Evolutionary conservation across 2,888 invertebrate genomes (phyloP), one percentile per base, ranked within the genome.

Genomic region (Caenorhabditis sp.): DNA sequence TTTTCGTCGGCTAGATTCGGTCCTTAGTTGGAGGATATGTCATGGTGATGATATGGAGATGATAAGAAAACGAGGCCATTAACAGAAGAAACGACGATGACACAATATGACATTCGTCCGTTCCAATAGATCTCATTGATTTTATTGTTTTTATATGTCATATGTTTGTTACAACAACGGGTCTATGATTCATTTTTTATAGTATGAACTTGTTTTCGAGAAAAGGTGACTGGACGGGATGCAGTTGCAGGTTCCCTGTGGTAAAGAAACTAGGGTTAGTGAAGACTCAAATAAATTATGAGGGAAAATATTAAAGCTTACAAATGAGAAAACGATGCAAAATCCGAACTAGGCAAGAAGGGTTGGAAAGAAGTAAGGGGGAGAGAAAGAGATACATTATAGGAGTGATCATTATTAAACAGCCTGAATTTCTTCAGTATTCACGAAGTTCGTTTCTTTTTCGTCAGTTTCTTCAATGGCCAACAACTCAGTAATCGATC

Each of bases 401-500:
- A 12, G 1, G n/a, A n/a, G n/a, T n/a, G n/a, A n/a, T n/a, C n/a
- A n/a, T 44, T 28, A 7, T 35, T 24, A 66, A 7, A 54, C 68
- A 2, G 38, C 54, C 3, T 51, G 38, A 35, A 54, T 24, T 16
- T 38, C 35, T 41, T 35, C 68, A 24, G 38, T 1, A 1, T 49
- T 59, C 35, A 54, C 38, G 10, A 47, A 47, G n/a, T 47, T 19
- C 4, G 2, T 26, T 44, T 22, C 47, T 24, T 79, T 59, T 47
- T 51, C 49, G 22, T 83, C 83, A 14, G 4, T 47, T 38, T 84
- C 84, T 16, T 73, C 59, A 14, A 83, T 75, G 16, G 74, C 44
- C 19, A 84, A 54, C 28, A 84, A 49, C 41, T 84, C 80, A 16
- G 76, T 77, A 31, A 84, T 84, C 26, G 84, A 84, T 56, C 84